Conservation (phyloP, 2,888 invertebrate species). For the Phlogophora meticulosa region DNA sequence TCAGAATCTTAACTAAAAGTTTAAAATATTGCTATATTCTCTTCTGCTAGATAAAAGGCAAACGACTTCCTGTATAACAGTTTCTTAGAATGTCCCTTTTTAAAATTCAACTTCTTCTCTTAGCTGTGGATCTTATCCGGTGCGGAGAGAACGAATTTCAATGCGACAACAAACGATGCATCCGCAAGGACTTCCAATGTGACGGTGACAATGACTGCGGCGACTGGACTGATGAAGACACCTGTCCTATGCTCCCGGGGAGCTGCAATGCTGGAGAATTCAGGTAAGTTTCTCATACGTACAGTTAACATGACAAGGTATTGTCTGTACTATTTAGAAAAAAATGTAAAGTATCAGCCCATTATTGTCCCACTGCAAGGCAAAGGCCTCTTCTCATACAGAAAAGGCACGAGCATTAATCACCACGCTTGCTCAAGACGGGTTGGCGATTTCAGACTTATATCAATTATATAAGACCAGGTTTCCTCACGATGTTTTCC, state of each 20-base stretch:
- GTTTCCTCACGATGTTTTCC: too few species aligned
- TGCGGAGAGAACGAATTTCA: constrained; percentile 95
- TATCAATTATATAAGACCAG: too few species aligned
- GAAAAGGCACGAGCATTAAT: too few species aligned
- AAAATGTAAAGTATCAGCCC: too few species aligned
- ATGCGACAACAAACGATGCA: constrained; percentile 94
- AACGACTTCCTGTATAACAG: neutral
- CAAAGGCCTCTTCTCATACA: too few species aligned
- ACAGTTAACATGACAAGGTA: neutral
- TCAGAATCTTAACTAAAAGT: too few species aligned
- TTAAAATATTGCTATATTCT: too few species aligned
- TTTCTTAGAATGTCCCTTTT: neutral
- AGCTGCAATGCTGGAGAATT: constrained; percentile 94
- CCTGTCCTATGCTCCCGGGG: constrained; percentile 93
- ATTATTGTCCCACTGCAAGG: too few species aligned
- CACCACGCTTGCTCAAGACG: too few species aligned
- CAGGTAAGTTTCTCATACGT: constrained; percentile 86
- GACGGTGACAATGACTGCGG: constrained; percentile 97
- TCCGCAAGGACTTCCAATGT: constrained; percentile 94
- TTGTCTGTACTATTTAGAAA: neutral
- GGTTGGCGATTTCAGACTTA: too few species aligned
- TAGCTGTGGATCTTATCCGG: constrained; percentile 89
- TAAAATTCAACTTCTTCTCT: neutral
- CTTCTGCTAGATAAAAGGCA: neutral
- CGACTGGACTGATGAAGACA: constrained; percentile 96